phyloP scores from a whole-genome alignment of 2,888 invertebrate species.

The Drosophila phalerata region DNA sequence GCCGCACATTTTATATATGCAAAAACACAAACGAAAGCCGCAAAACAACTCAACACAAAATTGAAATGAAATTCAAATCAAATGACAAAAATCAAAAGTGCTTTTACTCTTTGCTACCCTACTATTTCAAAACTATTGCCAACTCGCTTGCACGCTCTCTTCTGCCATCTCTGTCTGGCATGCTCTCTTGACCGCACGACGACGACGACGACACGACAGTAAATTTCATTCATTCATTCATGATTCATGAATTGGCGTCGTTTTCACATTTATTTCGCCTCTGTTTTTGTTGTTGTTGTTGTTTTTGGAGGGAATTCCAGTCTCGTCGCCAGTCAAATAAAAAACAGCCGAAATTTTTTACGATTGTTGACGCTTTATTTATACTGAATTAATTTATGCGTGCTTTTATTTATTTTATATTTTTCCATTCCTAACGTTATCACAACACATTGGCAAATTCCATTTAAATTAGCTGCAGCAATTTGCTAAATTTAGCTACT shows the following conservation, averaged over 20 bases:
- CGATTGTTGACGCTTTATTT: constrained; percentile 50
- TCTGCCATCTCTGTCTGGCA: constrained; percentile 20
- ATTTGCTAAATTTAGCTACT: constrained; percentile 34
- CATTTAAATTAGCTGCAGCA: constrained; percentile 37
- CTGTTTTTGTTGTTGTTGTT: constrained; percentile 25
- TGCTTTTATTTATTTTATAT: constrained; percentile 22
- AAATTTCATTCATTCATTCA: constrained; percentile 73
- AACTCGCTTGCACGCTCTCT: constrained; percentile 10
- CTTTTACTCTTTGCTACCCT: constrained; percentile 50
- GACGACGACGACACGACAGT: constrained; percentile 49
- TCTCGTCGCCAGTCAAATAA: constrained; percentile 32
- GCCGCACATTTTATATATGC: constrained; percentile 57
- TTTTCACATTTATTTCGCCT: constrained; percentile 55
- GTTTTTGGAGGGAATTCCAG: constrained; percentile 54
- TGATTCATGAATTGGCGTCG: constrained; percentile 63
- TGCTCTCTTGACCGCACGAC: constrained; percentile 35
- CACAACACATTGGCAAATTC: constrained; percentile 33
- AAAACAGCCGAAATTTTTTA: constrained; percentile 40
- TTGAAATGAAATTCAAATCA: constrained; percentile 45
- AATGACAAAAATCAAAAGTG: constrained; percentile 68
- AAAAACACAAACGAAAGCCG: constrained; percentile 46
- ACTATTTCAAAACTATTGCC: constrained; percentile 7
- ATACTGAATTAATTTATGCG: constrained; percentile 47
- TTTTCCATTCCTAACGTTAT: constrained; percentile 21
- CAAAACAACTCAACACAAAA: constrained; percentile 15